Evolutionary conservation across 1,140 invertebrate genomes (phyloP).

Genomic region (Drosophila pseudoobscura): DNA sequence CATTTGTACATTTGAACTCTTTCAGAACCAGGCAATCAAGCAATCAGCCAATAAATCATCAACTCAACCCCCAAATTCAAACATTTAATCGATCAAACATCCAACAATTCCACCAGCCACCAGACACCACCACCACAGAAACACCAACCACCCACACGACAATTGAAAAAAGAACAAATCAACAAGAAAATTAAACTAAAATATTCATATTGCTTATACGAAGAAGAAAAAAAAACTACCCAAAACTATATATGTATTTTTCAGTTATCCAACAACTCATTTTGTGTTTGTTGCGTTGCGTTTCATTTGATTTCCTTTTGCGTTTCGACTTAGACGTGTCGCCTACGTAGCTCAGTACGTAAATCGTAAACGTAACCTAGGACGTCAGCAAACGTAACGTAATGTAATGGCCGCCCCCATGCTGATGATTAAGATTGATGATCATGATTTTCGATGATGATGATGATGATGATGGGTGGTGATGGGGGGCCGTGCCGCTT

Average conservation of each 20-base stretch:
- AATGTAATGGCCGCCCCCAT: constrained; percentile 9
- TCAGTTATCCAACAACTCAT: constrained; percentile 62
- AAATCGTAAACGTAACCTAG: constrained; percentile 27
- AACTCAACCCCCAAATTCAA: constrained; percentile 45
- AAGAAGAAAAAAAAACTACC: constrained; percentile 49
- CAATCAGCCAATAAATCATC: constrained; percentile 56
- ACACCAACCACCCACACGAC: constrained; percentile 35
- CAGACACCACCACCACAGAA: constrained; percentile 30
- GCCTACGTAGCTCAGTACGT: constrained; percentile 49
- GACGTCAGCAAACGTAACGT: constrained; percentile 29
- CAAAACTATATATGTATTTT: constrained; percentile 47
- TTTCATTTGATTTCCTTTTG: constrained; percentile 44
- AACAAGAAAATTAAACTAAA: constrained; percentile 68
- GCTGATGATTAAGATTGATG: constrained; percentile 10
- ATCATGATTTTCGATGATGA: constrained; percentile 1
- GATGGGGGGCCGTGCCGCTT: constrained; percentile 20
- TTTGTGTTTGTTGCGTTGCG: constrained; percentile 47
- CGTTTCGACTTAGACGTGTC: constrained; percentile 51
- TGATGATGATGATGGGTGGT: neutral
- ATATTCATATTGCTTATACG: constrained; percentile 50
- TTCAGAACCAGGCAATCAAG: constrained; percentile 42
- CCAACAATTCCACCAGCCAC: constrained; percentile 27
- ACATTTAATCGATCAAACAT: constrained; percentile 67
- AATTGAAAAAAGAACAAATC: constrained; percentile 52
- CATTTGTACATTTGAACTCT: constrained; percentile 52